Base-by-base conservation (phyloP, 2,888 invertebrate species). In the Troides oblongomaculatus region DNA sequence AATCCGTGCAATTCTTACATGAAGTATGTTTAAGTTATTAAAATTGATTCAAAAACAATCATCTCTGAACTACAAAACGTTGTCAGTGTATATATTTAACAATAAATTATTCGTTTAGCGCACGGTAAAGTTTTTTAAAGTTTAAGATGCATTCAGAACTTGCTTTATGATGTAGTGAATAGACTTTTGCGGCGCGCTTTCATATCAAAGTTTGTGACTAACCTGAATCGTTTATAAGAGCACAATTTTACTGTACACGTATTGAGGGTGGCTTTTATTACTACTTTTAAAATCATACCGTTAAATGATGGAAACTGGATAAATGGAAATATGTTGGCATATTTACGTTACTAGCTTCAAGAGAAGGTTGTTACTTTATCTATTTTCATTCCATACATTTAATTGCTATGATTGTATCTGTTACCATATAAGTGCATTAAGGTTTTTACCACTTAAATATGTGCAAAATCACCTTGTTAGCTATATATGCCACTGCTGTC, bases 191-290 rank as follows among this genome's bases (percentile, higher is more conserved):
- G 70, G 25, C 23, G 8, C 62, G 70, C 70, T 70, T 66, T 64
- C 70, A 64, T 67, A 61, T 67, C 67, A 70, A 70, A 70, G 61
- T 70, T 63, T 62, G 63, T 57, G 60, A 67, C 67, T 67, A 67
- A 67, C 67, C 70, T 70, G 70, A 70, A 70, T 70, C 60, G 61
- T 70, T 70, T 70, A 70, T 64, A 57, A 67, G 62, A 46, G 69
- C 66, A 43, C 53, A 30, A 64, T 56, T 61, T 69, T 59, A 59
- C 64, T 17, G 68, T 56, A 63, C 36, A 63, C 62, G 60, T 66
- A 62, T 62, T 62, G 62, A 66, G 63, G 23, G 50, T 58, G 30
- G 50, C 50, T 63, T 36, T 56, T 56, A 60, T 61, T 66, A 65
- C n/a, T 23, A 62, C 58, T 66, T 70, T 69, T 46, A 43, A 69